Conservation (phyloP, 37 sponge, comb jelly and placozoan genomes). For the Lycopodina hypogea region DNA sequence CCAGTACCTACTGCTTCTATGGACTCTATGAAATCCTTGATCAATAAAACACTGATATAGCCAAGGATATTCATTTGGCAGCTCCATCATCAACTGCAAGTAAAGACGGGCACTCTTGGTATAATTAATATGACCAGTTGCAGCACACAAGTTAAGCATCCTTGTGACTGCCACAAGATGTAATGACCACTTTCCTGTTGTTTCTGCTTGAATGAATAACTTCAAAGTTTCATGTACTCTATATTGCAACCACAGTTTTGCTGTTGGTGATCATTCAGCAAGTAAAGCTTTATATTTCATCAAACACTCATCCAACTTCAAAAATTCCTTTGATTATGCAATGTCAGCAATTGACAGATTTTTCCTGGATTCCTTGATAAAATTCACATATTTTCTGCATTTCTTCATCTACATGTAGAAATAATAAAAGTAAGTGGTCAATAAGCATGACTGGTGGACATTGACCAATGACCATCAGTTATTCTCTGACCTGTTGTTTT, state of each 20-base stretch:
- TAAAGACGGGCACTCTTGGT: constrained; percentile 32
- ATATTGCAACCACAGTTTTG: constrained; percentile 32
- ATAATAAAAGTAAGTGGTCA: too few species aligned
- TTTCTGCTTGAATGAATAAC: constrained; percentile 43
- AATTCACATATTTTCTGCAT: constrained; percentile 12
- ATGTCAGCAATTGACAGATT: constrained; percentile 12
- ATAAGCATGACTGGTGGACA: too few species aligned
- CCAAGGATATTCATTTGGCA: constrained; percentile 9
- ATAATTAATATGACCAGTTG: constrained; percentile 42
- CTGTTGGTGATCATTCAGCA: constrained; percentile 30
- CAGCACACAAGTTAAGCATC: constrained; percentile 39
- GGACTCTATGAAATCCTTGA: constrained; percentile 38
- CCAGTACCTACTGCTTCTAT: constrained; percentile 37
- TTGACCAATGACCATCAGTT: too few species aligned
- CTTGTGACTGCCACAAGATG: constrained; percentile 30
- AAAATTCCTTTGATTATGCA: constrained; percentile 27
- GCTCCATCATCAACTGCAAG: constrained; percentile 33
- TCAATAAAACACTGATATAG: constrained; percentile 28
- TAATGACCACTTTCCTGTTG: constrained; percentile 27
- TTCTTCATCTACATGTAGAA: too few species aligned
- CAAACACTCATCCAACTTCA: constrained; percentile 29
- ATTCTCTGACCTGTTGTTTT: too few species aligned
- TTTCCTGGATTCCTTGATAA: constrained; percentile 13
- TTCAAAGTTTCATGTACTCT: constrained; percentile 32
- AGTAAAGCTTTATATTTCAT: constrained; percentile 8